These are phyloP conservation scores for Cristatella mucedo DNA, from an alignment of 2,888 invertebrate genomes.

Conservation along the genomic window DNA sequence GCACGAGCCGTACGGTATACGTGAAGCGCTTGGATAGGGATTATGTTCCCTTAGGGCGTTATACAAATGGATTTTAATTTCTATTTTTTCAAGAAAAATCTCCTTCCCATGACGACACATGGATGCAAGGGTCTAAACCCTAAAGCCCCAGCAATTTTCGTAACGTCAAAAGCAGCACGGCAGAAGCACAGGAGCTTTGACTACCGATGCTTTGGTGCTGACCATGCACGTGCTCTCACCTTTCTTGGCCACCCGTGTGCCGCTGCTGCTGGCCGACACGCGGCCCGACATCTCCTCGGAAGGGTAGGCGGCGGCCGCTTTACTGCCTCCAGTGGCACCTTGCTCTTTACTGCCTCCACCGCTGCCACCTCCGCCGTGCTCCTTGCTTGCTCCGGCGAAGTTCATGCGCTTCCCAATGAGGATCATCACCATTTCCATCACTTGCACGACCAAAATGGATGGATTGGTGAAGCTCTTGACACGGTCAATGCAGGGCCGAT, in stretches of 20 bases:
- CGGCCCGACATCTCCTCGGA: slow-evolving; percentile 24
- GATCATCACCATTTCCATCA: slow-evolving; percentile 38
- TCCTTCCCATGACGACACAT: no score
- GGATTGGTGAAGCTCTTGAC: slow-evolving; percentile 32
- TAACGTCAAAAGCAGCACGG: no score
- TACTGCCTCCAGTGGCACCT: slow-evolving; percentile 8
- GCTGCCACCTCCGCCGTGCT: neutral
- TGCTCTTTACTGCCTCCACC: neutral
- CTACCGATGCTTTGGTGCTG: no score
- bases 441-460: slow-evolving; percentile 29
- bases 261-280: slow-evolving; percentile 31
- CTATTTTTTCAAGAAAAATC: no score
- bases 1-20: no score
- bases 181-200: no score
- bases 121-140: no score
- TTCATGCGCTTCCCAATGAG: slow-evolving; percentile 34
- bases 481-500: slow-evolving; percentile 32
- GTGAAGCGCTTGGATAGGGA: no score
- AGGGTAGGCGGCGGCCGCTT: slow-evolving; percentile 12
- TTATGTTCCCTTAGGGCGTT: no score
- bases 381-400: slow-evolving; percentile 9
- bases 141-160: no score
- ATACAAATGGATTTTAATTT: no score
- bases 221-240: no score
- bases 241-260: slow-evolving; percentile 19